Evolutionary conservation across 2,888 invertebrate species (phyloP).

Genomic region (Microdon myrmicae): DNA sequence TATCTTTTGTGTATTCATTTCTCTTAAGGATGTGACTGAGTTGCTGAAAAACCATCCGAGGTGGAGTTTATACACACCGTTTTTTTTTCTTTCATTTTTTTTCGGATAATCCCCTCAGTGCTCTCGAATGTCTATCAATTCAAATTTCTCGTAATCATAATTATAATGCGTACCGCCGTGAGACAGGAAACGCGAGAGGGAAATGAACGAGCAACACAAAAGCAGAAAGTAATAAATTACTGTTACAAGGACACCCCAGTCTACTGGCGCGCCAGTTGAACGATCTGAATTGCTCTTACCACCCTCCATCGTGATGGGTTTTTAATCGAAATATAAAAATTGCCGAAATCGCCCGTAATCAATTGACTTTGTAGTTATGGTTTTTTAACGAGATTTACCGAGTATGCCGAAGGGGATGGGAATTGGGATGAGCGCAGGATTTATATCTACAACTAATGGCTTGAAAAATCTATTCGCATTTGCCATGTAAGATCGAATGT

Average conservation of each 20-base stretch:
- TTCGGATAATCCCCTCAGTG: slow-evolving; percentile 16
- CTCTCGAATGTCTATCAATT: slow-evolving; percentile 48
- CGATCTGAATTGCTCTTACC: slow-evolving; percentile 1
- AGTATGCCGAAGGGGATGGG: slow-evolving; percentile 3
- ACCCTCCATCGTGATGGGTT: slow-evolving; percentile 38
- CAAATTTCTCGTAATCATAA: slow-evolving; percentile 42
- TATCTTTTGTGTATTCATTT: slow-evolving; percentile 43
- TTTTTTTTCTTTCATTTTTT: too few relatives aligned
- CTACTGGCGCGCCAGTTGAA: background rate
- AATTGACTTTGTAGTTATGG: slow-evolving; percentile 40
- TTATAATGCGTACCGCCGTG: slow-evolving; percentile 47
- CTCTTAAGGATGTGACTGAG: slow-evolving; percentile 37
- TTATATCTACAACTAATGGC: background rate
- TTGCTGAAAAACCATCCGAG: slow-evolving; percentile 16
- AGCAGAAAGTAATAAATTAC: slow-evolving; percentile 47
- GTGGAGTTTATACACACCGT: too few relatives aligned
- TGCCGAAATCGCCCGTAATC: slow-evolving; percentile 45
- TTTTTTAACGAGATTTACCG: slow-evolving; percentile 22
- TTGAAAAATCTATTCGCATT: background rate
- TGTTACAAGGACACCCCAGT: slow-evolving; percentile 40
- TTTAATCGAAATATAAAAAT: slow-evolving; percentile 52
- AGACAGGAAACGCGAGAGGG: slow-evolving; percentile 37
- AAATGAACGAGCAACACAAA: slow-evolving; percentile 25
- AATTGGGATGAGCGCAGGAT: background rate
- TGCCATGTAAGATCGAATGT: slow-evolving; percentile 14